These are phyloP conservation scores for Ancistrus triradiatus DNA, from an alignment of 2,113 vertebrate genomes.

Conservation along the genomic window DNA sequence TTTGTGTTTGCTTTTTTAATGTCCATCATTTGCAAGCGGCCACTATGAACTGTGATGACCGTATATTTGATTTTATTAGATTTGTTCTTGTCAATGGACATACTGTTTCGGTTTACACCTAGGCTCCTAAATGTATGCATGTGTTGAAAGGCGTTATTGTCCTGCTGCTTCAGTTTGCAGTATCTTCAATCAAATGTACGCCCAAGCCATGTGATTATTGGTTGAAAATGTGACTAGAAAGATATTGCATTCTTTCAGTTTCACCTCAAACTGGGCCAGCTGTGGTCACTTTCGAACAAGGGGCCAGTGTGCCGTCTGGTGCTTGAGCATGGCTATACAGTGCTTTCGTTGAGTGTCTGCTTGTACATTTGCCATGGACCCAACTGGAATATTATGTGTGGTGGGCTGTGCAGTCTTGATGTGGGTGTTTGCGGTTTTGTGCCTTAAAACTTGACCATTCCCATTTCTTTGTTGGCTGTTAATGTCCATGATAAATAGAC, in stretches of 20 bases:
- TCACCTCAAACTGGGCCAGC: conserved; percentile 25
- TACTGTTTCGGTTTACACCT: conserved; percentile 14
- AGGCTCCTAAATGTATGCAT: neutral
- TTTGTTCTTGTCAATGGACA: conserved; percentile 27
- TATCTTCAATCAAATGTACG: conserved; percentile 28
- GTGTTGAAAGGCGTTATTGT: conserved; percentile 32
- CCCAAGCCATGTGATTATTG: conserved; percentile 30
- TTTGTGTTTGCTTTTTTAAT: neutral
- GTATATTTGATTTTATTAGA: conserved; percentile 35
- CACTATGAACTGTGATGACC: neutral
- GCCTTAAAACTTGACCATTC: neutral
- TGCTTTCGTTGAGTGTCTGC: conserved; percentile 22
- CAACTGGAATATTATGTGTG: conserved; percentile 26
- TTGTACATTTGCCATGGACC: too few relatives aligned
- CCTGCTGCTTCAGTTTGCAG: conserved; percentile 1
- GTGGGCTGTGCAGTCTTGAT: conserved; percentile 20
- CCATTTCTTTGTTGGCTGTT: conserved; percentile 1
- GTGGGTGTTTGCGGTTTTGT: conserved; percentile 16
- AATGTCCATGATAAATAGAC: neutral
- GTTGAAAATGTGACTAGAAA: conserved; percentile 14
- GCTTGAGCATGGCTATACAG: conserved; percentile 35
- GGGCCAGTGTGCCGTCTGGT: conserved; percentile 33
- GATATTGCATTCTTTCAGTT: conserved; percentile 12
- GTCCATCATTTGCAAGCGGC: neutral
- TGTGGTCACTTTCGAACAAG: conserved; percentile 39